Base-by-base conservation (phyloP, 2,888 invertebrate species). In the Lepidocyrtoides sp. region DNA sequence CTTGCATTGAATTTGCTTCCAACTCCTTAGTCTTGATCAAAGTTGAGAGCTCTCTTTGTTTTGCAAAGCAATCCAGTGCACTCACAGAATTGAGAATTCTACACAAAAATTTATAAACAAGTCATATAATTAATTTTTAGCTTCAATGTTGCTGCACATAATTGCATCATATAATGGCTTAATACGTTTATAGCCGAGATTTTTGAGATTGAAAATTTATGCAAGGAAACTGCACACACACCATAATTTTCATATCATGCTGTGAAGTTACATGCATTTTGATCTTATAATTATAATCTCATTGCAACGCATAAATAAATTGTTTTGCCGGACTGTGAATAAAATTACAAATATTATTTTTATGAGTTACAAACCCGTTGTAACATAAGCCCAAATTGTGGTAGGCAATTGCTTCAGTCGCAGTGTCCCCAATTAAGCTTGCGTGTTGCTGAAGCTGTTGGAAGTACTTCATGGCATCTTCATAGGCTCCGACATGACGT, bases 401-500 rank as follows among this genome's bases (percentile, higher is more conserved):
- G 36, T 63, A 92, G 0, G 93, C 92, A 48, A 94, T 91, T 2
- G 93, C 91, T 44, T 93, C 92, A 7, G 93, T 89, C 17, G 84
- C 89, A 23, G 36, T 23, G 57, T 94, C 94, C 8, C 82, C 84
- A 60, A 81, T 60, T 14, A 81, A 54, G 77, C 26, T 77, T 17
- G 92, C 90, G 29, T 94, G 93, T 2, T 91, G 79, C 41, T 91
- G 89, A 32, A 93, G 81, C 72, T 92, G 89, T 12, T 92, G 82
- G 36, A 93, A 94, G 63, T 92, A 94, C 36, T 79, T 75, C 83
- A 94, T 91, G 7, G 93, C 93, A 79, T 92, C 93, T 26, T 93
- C 93, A 60, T 81, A 92, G 8, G 91, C 93, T 29, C 94, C 94
- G 29, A 81, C 90, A 63, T 89, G 90, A 86, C 92, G 85, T 2